Conservation (phyloP, 2,888 invertebrate genomes). For the Antheraea assamensis region DNA sequence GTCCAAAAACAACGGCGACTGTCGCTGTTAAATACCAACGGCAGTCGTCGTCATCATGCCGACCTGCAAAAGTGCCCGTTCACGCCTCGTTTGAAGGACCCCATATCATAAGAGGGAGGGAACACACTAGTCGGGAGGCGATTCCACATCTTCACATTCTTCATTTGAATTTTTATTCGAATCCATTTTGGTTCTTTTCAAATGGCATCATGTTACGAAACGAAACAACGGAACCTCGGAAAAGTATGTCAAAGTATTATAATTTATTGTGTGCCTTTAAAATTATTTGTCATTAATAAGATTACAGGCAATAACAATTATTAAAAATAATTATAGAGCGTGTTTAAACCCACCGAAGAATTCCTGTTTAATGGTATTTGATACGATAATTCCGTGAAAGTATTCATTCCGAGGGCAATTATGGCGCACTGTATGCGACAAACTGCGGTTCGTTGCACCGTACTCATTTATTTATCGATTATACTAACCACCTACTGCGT, state of each 20-base stretch:
- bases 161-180: too few relatives aligned
- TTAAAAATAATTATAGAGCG: not conserved
- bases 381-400: constrained; percentile 13
- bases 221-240: not conserved
- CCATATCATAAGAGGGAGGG: too few relatives aligned
- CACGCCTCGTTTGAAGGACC: too few relatives aligned
- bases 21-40: too few relatives aligned
- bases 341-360: not conserved
- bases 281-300: not conserved
- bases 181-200: too few relatives aligned
- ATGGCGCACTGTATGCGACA: constrained; percentile 36
- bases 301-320: not conserved
- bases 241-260: not conserved
- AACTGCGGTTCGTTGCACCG: constrained; percentile 33
- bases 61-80: too few relatives aligned
- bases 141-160: too few relatives aligned
- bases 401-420: constrained; percentile 14
- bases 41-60: too few relatives aligned
- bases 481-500: constrained; percentile 11
- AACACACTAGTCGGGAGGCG: too few relatives aligned
- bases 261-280: not conserved
- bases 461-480: constrained; percentile 30
- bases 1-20: too few relatives aligned
- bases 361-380: constrained; percentile 1
- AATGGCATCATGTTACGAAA: not conserved